Percentiles rank a stretch among this genome's conserved stretches.
Conservation (phyloP, 1,140 invertebrate species). For the Notospermus geniculatus region DNA sequence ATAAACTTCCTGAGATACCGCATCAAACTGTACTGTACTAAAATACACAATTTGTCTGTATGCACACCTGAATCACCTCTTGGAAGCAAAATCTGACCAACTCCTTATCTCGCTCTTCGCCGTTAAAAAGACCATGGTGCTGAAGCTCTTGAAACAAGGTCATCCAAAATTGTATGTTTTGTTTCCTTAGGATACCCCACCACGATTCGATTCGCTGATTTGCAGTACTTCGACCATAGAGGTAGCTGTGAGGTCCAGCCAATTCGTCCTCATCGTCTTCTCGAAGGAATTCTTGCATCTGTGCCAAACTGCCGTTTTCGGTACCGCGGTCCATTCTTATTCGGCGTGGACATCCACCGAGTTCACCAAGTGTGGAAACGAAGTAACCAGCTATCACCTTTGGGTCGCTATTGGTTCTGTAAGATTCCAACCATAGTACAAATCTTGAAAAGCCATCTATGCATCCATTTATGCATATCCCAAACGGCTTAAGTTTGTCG, state of each 20-base stretch:
- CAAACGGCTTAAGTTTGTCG: constrained; percentile 18
- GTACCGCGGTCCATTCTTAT: constrained; percentile 15
- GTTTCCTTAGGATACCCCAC: constrained; percentile 11
- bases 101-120: constrained; percentile 14
- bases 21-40: no score
- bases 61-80: constrained; percentile 14
- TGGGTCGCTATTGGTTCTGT: constrained; percentile 15
- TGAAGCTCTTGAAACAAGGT: constrained; percentile 5
- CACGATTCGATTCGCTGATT: constrained; percentile 7
- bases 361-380: constrained; percentile 4
- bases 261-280: neutral
- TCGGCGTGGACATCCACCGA: neutral
- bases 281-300: neutral
- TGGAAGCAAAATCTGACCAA: constrained; percentile 21
- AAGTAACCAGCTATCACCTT: constrained; percentile 10
- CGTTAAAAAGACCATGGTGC: neutral
- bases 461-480: constrained; percentile 11
- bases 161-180: constrained; percentile 13
- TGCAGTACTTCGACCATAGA: constrained; percentile 1
- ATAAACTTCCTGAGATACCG: no score
- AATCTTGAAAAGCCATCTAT: no score
- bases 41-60: no score
- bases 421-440: constrained; percentile 15
- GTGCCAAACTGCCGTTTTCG: neutral
- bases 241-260: constrained; percentile 1